Percentiles rank a stretch among this genome's conserved stretches.
Evolutionary conservation across 1,140 invertebrate species (phyloP).

Genomic region (Hormaphis cornu): DNA sequence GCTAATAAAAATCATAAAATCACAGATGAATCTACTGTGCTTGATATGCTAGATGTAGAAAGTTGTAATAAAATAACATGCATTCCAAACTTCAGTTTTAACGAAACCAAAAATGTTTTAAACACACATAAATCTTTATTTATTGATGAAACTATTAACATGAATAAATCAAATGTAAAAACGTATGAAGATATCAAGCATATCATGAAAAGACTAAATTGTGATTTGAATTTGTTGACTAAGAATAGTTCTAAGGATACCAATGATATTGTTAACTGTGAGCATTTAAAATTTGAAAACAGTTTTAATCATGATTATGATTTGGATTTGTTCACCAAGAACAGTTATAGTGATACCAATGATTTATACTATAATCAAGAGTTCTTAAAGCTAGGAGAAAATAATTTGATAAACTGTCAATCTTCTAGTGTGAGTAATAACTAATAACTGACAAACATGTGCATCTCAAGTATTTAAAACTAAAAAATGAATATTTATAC

Average conservation of each 20-base stretch:
- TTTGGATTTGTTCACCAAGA: no score
- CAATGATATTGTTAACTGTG: neutral
- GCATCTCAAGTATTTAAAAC: no score
- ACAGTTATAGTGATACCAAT: no score
- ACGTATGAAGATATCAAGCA: neutral
- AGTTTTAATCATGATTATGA: no score
- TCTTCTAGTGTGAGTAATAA: neutral
- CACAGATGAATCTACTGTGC: neutral
- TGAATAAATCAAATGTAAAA: neutral
- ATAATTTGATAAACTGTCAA: neutral
- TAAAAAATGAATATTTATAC: neutral
- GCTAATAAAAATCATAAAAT: neutral
- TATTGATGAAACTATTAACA: neutral
- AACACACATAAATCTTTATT: neutral
- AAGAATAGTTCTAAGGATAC: neutral
- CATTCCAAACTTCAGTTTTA: neutral
- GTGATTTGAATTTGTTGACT: neutral
- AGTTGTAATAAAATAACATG: neutral
- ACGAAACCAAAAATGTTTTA: neutral
- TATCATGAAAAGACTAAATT: neutral
- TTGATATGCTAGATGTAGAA: neutral
- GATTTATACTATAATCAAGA: no score
- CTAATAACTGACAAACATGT: neutral
- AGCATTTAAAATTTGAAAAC: neutral
- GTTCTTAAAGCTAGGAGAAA: no score